These are phyloP conservation scores for Setipinna tenuifilis DNA, from an alignment of 2,797 vertebrate species.

Conservation along the genomic window DNA sequence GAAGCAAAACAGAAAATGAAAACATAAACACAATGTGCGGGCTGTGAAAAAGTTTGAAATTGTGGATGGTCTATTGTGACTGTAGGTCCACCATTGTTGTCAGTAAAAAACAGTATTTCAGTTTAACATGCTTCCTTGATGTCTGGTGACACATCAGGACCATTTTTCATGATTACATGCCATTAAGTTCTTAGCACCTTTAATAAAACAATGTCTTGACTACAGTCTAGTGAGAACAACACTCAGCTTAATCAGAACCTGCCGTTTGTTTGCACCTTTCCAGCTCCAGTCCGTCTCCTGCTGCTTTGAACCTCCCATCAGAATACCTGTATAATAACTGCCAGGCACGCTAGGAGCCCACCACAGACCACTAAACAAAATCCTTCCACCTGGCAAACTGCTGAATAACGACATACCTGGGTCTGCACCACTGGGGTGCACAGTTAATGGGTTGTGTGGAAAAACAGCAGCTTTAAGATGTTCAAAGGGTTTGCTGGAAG, in stretches of 20 bases:
- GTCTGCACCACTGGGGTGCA: conserved; percentile 18
- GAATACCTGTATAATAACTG: conserved; percentile 22
- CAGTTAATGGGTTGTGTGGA: conserved; percentile 16
- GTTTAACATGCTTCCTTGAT: too few relatives aligned
- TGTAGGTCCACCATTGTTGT: too few relatives aligned
- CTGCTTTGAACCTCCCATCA: conserved; percentile 3
- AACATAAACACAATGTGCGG: too few relatives aligned
- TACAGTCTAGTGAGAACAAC: neutral
- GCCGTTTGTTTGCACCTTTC: neutral
- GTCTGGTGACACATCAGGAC: too few relatives aligned
- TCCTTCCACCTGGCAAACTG: conserved; percentile 24
- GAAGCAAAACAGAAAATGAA: neutral
- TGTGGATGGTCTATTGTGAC: too few relatives aligned
- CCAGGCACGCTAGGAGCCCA: conserved; percentile 13
- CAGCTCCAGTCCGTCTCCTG: neutral
- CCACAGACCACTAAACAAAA: conserved; percentile 27
- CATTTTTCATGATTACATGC: too few relatives aligned
- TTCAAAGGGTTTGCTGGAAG: neutral
- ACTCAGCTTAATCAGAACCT: neutral
- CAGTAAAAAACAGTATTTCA: too few relatives aligned
- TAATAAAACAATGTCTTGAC: too few relatives aligned
- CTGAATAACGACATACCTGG: conserved; percentile 20
- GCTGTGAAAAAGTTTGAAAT: too few relatives aligned
- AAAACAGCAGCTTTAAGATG: neutral
- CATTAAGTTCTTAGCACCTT: too few relatives aligned